phyloP scores from a whole-genome alignment of 2,888 invertebrate genomes.

The Cordilura impudica region DNA sequence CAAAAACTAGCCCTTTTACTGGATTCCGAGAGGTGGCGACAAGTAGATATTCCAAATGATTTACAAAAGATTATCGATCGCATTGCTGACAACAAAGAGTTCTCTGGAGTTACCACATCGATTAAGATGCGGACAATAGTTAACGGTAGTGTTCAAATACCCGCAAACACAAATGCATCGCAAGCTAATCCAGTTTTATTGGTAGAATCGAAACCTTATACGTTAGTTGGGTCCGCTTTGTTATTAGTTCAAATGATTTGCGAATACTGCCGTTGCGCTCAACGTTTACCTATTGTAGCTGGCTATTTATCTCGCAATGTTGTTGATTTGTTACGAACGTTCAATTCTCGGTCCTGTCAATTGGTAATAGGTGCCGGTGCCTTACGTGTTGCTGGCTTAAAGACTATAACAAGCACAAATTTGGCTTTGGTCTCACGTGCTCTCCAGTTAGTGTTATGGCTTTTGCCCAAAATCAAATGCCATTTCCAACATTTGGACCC shows the following conservation, averaged over 20 bases:
- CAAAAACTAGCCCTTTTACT: constrained; percentile 89
- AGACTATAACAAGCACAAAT: constrained; percentile 96
- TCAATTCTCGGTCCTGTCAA: constrained; percentile 93
- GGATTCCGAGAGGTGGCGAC: constrained; percentile 95
- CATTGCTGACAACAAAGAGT: constrained; percentile 79
- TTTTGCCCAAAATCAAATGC: constrained; percentile 84
- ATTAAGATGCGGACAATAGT: constrained; percentile 28
- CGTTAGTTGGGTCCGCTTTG: constrained; percentile 89
- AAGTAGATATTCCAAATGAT: constrained; percentile 92
- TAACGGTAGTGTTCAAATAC: constrained; percentile 33
- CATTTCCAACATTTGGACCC: constrained; percentile 83
- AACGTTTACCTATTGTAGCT: constrained; percentile 87
- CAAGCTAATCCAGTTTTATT: constrained; percentile 81
- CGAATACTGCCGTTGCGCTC: constrained; percentile 92
- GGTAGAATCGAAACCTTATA: constrained; percentile 85
- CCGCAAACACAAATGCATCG: constrained; percentile 64
- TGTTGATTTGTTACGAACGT: constrained; percentile 91
- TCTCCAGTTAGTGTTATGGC: constrained; percentile 88
- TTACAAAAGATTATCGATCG: constrained; percentile 91
- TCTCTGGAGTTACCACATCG: constrained; percentile 65
- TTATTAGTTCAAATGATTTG: constrained; percentile 92
- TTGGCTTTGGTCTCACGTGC: constrained; percentile 91
- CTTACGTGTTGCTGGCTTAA: constrained; percentile 93
- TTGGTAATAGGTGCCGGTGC: constrained; percentile 98
- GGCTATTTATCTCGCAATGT: constrained; percentile 90